Conservation (phyloP, 1,140 invertebrate species). For the Bombus fervidus region DNA sequence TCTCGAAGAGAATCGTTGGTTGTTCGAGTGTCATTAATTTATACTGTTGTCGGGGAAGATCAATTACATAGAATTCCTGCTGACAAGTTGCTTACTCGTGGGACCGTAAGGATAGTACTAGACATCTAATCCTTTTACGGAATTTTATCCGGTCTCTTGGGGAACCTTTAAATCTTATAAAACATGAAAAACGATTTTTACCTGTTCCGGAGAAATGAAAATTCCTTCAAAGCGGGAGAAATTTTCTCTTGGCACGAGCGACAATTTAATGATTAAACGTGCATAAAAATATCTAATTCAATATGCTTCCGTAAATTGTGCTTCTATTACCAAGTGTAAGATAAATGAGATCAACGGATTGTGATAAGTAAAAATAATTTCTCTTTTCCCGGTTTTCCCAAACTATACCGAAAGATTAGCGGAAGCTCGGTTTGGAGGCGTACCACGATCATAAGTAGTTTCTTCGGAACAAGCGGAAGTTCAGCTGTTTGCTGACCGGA, state of each 20-base stretch:
- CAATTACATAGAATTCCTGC: constrained; percentile 47
- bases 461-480: constrained; percentile 14
- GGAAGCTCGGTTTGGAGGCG: neutral
- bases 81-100: constrained; percentile 31
- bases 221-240: neutral
- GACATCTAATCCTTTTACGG: constrained; percentile 38
- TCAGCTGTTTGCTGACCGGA: constrained; percentile 10
- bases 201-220: neutral
- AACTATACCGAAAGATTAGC: neutral
- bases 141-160: neutral
- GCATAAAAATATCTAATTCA: neutral
- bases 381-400: neutral
- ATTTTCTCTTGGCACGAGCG: neutral
- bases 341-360: neutral
- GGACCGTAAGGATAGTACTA: neutral
- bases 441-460: constrained; percentile 25
- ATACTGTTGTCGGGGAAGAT: constrained; percentile 27
- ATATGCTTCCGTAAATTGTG: no score
- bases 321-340: neutral
- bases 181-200: constrained; percentile 11
- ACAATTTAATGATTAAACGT: neutral
- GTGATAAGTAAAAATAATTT: neutral
- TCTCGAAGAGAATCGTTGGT: constrained; percentile 1
- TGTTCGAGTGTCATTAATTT: constrained; percentile 21
- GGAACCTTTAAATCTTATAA: constrained; percentile 16